A percentile compares a stretch with the other conserved stretches of the same genome.
Conservation (phyloP, 2,113 vertebrate genomes). For the Heteronetta atricapilla region DNA sequence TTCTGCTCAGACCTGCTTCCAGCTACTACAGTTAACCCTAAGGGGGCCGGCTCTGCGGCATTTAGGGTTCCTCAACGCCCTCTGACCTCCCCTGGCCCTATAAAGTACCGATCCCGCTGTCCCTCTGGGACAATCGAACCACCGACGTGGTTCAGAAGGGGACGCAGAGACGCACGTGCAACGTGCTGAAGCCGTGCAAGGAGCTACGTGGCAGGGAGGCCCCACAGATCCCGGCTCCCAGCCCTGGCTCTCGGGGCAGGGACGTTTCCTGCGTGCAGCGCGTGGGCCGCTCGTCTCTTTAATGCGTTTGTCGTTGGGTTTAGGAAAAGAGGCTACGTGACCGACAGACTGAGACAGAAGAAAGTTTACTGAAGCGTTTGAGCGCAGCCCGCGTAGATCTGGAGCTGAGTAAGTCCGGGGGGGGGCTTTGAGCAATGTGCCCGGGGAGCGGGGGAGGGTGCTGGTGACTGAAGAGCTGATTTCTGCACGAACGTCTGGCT, state of each 20-base stretch:
- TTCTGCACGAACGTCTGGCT: accelerated
- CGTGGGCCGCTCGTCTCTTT: accelerated
- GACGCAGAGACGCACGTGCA: accelerated
- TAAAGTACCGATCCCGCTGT: no score
- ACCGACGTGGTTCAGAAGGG: not conserved
- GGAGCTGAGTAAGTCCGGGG: constrained; percentile 88
- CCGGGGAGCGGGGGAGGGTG: accelerated
- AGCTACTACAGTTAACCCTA: not conserved
- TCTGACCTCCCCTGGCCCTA: accelerated
- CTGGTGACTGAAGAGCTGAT: not conserved
- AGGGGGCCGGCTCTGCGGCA: not conserved
- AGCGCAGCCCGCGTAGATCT: constrained; percentile 81
- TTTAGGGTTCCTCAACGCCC: accelerated
- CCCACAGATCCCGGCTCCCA: not conserved
- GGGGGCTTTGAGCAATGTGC: not conserved
- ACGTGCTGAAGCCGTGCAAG: not conserved
- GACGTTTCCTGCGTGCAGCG: not conserved
- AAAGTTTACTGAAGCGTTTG: constrained; percentile 88
- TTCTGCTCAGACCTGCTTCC: not conserved
- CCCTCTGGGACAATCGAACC: not conserved
- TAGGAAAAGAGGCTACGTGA: constrained; percentile 90
- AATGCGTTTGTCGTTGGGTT: accelerated
- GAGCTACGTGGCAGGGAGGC: not conserved
- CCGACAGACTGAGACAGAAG: constrained; percentile 90
- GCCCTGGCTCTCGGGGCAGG: not conserved